A percentile compares a stretch with the other conserved stretches of the same genome.
phyloP scores from a whole-genome alignment of 2,797 vertebrate species.

The Sandelia bainsii region DNA sequence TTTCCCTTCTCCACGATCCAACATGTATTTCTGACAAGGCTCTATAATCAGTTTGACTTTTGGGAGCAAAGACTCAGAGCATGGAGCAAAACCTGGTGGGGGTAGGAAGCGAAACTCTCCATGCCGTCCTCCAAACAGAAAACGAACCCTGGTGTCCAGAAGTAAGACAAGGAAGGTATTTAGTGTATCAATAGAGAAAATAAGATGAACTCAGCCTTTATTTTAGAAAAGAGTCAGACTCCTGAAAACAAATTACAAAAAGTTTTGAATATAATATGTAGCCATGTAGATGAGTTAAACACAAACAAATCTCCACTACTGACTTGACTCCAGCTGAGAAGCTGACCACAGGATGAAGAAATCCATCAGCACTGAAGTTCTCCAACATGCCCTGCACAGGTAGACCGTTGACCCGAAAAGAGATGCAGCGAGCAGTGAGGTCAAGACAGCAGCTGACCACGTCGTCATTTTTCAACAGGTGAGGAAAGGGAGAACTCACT shows the following conservation, averaged over 20 bases:
- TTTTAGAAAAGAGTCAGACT: neutral
- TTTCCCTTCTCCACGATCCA: constrained; percentile 81
- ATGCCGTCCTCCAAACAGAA: constrained; percentile 92
- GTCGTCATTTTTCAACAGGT: constrained; percentile 90
- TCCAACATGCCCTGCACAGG: constrained; percentile 98
- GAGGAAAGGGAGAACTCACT: constrained; percentile 91
- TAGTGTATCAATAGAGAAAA: neutral
- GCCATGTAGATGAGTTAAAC: neutral
- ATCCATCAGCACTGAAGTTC: constrained; percentile 90
- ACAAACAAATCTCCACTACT: constrained; percentile 62
- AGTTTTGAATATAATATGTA: neutral
- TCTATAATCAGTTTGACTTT: constrained; percentile 90
- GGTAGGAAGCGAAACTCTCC: constrained; percentile 96
- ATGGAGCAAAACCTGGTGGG: constrained; percentile 92
- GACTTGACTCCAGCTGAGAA: constrained; percentile 96
- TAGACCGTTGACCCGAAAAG: constrained; percentile 94
- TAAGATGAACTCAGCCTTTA: neutral
- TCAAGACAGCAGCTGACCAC: constrained; percentile 97
- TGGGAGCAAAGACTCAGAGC: constrained; percentile 91
- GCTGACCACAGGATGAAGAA: constrained; percentile 94
- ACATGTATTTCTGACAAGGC: constrained; percentile 89
- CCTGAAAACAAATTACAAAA: neutral
- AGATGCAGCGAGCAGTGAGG: constrained; percentile 90
- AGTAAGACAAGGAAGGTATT: constrained; percentile 2
- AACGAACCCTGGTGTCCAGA: constrained; percentile 85